Evolutionary conservation across 2,113 vertebrate species (phyloP).

Genomic region (Calidris pygmaea): DNA sequence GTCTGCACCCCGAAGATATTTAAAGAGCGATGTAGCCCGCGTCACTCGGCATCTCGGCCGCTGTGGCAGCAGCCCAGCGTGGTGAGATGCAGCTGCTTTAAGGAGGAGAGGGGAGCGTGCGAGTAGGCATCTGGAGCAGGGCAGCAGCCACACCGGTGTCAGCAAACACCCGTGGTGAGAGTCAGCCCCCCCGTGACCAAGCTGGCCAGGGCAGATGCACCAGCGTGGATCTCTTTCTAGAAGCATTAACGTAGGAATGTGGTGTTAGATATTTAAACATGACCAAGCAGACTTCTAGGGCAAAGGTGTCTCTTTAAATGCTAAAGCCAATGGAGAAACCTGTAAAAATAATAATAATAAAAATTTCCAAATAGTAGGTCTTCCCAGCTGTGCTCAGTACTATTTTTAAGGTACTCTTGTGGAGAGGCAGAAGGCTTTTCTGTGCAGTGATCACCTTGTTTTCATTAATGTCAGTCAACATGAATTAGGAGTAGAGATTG

Average conservation of each 20-base stretch:
- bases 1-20: neutral
- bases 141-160: accelerated
- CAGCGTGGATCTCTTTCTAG: neutral
- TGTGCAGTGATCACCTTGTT: neutral
- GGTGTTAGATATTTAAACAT: accelerated
- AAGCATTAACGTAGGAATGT: accelerated
- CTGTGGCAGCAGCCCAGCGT: neutral
- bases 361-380: neutral
- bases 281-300: neutral
- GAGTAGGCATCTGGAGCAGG: neutral
- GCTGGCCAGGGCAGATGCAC: neutral
- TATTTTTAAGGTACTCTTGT: neutral
- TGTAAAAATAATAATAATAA: neutral
- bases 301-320: neutral
- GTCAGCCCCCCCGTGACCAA: neutral
- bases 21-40: neutral
- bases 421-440: neutral
- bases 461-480: neutral
- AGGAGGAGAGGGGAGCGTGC: neutral
- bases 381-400: neutral
- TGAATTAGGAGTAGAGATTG: neutral
- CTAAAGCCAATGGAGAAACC: neutral
- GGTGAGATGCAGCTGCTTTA: neutral
- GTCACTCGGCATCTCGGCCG: neutral
- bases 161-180: neutral